Conservation (phyloP, 2,797 vertebrate species). For the Tolypeutes matacus region DNA sequence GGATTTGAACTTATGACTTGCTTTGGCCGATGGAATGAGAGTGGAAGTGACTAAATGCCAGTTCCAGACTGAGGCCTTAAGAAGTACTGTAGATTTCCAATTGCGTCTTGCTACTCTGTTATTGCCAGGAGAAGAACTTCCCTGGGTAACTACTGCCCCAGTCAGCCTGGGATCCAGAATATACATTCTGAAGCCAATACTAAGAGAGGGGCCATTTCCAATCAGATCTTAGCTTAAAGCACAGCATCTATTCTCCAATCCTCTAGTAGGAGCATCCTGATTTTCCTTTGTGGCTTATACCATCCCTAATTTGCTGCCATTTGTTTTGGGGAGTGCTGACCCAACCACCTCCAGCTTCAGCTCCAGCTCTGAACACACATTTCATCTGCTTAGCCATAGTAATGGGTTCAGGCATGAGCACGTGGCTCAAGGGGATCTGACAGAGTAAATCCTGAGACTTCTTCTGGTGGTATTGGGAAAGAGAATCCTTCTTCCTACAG, state of each 20-base stretch:
- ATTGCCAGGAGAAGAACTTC: neutral
- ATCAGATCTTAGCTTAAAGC: neutral
- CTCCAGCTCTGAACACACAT: neutral
- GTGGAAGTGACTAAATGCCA: neutral
- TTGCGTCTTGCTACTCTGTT: neutral
- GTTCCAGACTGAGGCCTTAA: neutral
- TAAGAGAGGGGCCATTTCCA: neutral
- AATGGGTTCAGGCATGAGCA: constrained; percentile 4
- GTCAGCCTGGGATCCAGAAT: neutral
- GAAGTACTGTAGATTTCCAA: neutral
- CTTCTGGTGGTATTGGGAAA: neutral
- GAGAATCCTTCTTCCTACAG: neutral
- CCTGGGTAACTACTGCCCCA: neutral
- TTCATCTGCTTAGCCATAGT: neutral
- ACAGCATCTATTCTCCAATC: neutral
- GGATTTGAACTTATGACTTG: neutral
- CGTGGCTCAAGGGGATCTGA: neutral
- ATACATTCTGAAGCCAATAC: neutral
- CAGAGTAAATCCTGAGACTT: neutral
- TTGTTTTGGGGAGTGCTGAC: neutral
- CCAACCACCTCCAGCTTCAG: neutral
- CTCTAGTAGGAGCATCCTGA: neutral
- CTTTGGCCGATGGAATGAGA: neutral
- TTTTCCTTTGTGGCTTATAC: neutral
- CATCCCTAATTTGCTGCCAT: neutral